These are phyloP conservation scores for Peucedramus taeniatus DNA, from an alignment of 2,113 vertebrate genomes.

Conservation along the genomic window DNA sequence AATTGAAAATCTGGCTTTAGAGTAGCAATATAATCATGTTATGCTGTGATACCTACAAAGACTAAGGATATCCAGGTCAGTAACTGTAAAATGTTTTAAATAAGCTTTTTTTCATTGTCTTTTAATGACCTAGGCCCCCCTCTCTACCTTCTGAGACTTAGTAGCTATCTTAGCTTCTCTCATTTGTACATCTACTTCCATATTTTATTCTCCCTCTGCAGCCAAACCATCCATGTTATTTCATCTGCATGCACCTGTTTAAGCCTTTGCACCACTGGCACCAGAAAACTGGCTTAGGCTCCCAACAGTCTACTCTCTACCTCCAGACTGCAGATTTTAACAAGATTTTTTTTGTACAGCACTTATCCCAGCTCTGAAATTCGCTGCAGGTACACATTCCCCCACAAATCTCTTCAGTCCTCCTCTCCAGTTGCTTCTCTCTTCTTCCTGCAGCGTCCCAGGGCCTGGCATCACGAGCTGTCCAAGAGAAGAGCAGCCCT, in stretches of 20 bases:
- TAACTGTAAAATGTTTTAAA: not conserved
- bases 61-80: not conserved
- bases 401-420: not conserved
- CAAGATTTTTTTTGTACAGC: not conserved
- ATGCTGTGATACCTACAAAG: not conserved
- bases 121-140: rapidly evolving
- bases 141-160: not conserved
- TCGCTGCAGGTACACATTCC: not conserved
- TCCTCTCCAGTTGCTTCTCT: not conserved
- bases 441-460: not conserved
- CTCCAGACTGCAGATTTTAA: not conserved
- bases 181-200: not conserved
- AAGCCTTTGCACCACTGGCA: not conserved
- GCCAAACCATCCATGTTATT: not conserved
- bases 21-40: not conserved
- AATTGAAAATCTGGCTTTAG: not conserved
- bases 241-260: not conserved
- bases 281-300: not conserved
- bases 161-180: not conserved
- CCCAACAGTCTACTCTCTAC: not conserved
- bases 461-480: not conserved
- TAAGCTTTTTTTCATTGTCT: not conserved
- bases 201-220: not conserved
- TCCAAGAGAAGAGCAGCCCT: not conserved
- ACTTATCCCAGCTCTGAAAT: not conserved